Evolutionary conservation across 1,140 invertebrate genomes (phyloP).

Genomic region (Piezodorus guildinii): DNA sequence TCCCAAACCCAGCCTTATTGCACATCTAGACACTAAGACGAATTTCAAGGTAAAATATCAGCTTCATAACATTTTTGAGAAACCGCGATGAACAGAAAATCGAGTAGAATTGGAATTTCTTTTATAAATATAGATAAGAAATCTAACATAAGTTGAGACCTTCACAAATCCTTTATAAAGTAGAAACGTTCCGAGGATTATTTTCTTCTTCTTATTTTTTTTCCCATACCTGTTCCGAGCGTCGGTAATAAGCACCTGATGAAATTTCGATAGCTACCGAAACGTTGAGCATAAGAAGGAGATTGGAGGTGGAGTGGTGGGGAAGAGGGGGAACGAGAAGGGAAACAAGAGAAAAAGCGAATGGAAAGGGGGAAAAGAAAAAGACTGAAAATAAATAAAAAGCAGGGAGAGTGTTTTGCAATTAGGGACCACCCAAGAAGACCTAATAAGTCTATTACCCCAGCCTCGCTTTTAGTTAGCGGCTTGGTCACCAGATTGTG

Average conservation of each 20-base stretch:
- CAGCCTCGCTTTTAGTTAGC: too few species aligned
- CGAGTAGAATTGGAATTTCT: too few species aligned
- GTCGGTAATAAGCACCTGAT: background rate
- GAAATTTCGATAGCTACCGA: constrained; percentile 1
- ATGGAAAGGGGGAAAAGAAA: background rate
- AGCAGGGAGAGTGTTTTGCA: background rate
- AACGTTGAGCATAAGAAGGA: background rate
- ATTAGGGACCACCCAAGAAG: constrained; percentile 4
- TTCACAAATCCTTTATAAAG: background rate
- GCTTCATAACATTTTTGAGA: too few species aligned
- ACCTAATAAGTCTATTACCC: background rate
- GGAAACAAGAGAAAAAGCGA: background rate
- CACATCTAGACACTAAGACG: too few species aligned
- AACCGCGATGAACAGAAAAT: too few species aligned
- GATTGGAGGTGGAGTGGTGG: too few species aligned
- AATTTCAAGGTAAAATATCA: too few species aligned
- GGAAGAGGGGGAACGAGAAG: too few species aligned
- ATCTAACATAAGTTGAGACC: too few species aligned
- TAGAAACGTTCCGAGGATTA: background rate
- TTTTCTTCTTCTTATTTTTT: constrained; percentile 5
- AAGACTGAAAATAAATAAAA: too few species aligned
- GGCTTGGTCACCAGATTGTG: background rate
- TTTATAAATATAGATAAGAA: too few species aligned
- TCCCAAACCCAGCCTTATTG: too few species aligned
- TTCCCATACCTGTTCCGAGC: background rate